Percentiles rank a stretch among this genome's conserved stretches.
Conservation (phyloP, 2,797 vertebrate species). For the Danio jaintianensis region DNA sequence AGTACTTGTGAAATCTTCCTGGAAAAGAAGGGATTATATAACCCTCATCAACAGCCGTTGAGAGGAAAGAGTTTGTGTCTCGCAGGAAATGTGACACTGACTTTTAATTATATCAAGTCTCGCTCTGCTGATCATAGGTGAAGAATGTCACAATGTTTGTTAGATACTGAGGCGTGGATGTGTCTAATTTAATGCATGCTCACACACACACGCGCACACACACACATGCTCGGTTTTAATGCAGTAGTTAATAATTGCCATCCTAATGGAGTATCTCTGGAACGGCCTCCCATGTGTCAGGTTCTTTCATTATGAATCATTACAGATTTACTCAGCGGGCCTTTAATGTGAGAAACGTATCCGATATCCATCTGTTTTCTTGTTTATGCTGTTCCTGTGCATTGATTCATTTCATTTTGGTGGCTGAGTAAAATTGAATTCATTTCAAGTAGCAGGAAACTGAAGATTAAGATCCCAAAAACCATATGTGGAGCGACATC, state of each 20-base stretch:
- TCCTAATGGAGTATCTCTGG: slow-evolving; percentile 50
- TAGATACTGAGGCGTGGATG: slow-evolving; percentile 41
- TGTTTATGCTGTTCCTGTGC: slow-evolving; percentile 44
- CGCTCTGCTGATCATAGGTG: slow-evolving; percentile 54
- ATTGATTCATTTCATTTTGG: slow-evolving; percentile 40
- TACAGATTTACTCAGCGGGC: slow-evolving; percentile 59
- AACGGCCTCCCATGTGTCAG: slow-evolving; percentile 52
- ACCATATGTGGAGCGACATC: not conserved
- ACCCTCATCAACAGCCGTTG: not conserved
- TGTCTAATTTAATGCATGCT: slow-evolving; percentile 11
- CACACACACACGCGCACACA: slow-evolving; percentile 35
- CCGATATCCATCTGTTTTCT: slow-evolving; percentile 65
- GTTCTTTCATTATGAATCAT: slow-evolving; percentile 60
- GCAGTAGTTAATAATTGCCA: slow-evolving; percentile 49
- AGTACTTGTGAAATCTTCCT: not conserved
- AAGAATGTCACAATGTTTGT: slow-evolving; percentile 60
- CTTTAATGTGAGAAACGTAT: slow-evolving; percentile 73
- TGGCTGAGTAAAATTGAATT: slow-evolving; percentile 10
- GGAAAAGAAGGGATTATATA: not conserved
- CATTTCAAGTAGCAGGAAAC: slow-evolving; percentile 22
- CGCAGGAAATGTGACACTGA: slow-evolving; percentile 49
- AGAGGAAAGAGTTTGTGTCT: slow-evolving; percentile 21
- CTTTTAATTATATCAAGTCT: slow-evolving; percentile 66
- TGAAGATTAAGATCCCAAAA: not conserved
- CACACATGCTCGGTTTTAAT: slow-evolving; percentile 40